phyloP scores from a whole-genome alignment of 2,888 invertebrate species.

The Strigamia transsilvanica region DNA sequence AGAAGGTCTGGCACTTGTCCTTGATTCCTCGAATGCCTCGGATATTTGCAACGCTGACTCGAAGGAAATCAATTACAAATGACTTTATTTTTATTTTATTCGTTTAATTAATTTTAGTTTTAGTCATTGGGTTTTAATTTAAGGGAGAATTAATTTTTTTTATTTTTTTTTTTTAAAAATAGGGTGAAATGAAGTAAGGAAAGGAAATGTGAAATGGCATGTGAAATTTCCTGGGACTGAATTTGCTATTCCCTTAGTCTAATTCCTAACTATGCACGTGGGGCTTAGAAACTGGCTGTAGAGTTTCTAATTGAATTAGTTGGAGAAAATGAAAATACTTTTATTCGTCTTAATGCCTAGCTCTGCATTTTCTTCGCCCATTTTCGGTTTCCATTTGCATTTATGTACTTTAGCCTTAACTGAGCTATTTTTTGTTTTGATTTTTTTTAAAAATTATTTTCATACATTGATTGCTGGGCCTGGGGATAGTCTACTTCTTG shows the following conservation, averaged over 20 bases:
- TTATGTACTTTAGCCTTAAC: neutral
- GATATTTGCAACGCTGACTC: neutral
- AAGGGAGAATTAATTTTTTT: neutral
- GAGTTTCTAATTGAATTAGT: conserved; percentile 37
- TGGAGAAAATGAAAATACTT: conserved; percentile 37
- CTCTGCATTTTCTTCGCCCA: conserved; percentile 14
- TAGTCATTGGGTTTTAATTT: neutral
- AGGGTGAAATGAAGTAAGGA: neutral
- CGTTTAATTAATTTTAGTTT: neutral
- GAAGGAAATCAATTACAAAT: too few relatives aligned
- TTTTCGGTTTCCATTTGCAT: conserved; percentile 40
- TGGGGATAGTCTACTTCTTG: too few relatives aligned
- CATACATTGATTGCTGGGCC: too few relatives aligned
- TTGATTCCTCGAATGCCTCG: neutral
- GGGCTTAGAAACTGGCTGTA: conserved; percentile 20
- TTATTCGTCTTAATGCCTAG: conserved; percentile 28
- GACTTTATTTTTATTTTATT: too few relatives aligned
- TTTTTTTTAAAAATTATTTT: neutral
- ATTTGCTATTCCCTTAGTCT: neutral
- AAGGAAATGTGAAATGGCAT: conserved; percentile 8
- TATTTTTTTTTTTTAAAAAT: neutral
- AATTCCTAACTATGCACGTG: neutral
- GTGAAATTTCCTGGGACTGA: conserved; percentile 12
- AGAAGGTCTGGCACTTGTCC: neutral
- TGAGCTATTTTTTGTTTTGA: neutral